Evolutionary conservation across 2,113 vertebrate genomes (phyloP), one percentile per base, ranked within the genome.

Genomic region (Lophius piscatorius): DNA sequence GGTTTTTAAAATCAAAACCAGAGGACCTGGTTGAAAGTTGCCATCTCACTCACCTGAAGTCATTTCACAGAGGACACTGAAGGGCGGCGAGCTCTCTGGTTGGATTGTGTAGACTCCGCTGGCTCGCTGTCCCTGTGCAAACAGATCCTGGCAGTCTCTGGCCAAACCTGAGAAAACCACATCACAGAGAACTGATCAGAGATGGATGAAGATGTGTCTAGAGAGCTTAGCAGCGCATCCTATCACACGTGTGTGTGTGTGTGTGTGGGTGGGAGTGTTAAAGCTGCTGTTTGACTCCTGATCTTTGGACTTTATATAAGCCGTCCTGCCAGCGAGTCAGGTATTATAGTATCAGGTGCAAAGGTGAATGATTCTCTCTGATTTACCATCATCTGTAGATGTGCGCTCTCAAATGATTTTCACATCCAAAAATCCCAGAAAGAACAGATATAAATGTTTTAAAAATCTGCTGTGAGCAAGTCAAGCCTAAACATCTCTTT

Each of bases 1-100:
- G n/a, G n/a, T n/a, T n/a, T n/a, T n/a, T n/a, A n/a, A n/a, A n/a
- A n/a, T n/a, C n/a, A n/a, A n/a, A n/a, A n/a, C n/a, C n/a, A n/a
- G n/a, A n/a, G n/a, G n/a, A n/a, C n/a, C n/a, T 28, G 36, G 36
- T 14, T 16, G 36, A 8, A 8, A n/a, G 8, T 4, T 14, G n/a
- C 17, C 11, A 29, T 23, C 4, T 13, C 44, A 50, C 81, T 85
- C 84, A 95, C 94, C 94, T 84, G 89, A 4, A 0, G 80, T 91
- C 90, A 95, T 93, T 42, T 94, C 86, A 0, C 94, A 96, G 77
- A 91, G 89, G 50, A 92, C 94, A 35, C 81, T 69, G 74, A 96
- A 95, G 0, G 92, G 86, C 2, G 58, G 69, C 1, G 91, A 91
- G 22, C 78, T 84, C 4, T 40, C 9, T 0, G 94, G 93, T 22